A percentile compares a stretch with the other conserved stretches of the same genome.
These are phyloP conservation scores for Bolborhynchus lineola DNA, from an alignment of 2,113 vertebrate species.

Conservation along the genomic window DNA sequence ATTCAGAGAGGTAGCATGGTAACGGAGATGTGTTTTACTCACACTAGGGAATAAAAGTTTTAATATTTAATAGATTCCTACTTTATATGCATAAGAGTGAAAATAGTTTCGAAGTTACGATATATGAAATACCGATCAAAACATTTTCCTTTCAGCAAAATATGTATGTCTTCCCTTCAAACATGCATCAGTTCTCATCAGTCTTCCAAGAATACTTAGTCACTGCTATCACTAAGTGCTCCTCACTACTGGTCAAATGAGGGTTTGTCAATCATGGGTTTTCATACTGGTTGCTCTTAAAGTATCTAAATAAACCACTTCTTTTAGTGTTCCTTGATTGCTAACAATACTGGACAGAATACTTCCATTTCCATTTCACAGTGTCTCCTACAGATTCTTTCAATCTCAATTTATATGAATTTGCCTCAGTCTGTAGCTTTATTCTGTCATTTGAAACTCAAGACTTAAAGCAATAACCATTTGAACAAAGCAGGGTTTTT, in stretches of 20 bases:
- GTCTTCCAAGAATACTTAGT: not conserved
- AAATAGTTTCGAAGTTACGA: not conserved
- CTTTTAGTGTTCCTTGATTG: not conserved
- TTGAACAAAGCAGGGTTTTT: not conserved
- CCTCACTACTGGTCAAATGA: not conserved
- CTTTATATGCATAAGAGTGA: not conserved
- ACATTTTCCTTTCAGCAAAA: not conserved
- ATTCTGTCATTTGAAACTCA: not conserved
- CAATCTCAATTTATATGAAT: not conserved
- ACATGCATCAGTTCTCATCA: not conserved
- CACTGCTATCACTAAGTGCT: not conserved
- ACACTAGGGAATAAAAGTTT: not conserved
- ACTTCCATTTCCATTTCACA: not conserved
- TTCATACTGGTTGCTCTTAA: not conserved
- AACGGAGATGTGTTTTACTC: not conserved
- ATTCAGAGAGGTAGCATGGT: not conserved
- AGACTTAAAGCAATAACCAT: not conserved
- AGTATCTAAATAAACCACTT: not conserved
- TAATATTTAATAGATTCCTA: not conserved
- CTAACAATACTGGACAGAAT: not conserved
- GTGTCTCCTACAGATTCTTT: not conserved
- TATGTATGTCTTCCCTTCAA: not conserved
- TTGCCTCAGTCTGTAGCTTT: not conserved
- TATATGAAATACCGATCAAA: not conserved
- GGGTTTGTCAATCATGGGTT: not conserved